Evolutionary conservation across 2,797 vertebrate species (phyloP).

Genomic region (Columba guinea): DNA sequence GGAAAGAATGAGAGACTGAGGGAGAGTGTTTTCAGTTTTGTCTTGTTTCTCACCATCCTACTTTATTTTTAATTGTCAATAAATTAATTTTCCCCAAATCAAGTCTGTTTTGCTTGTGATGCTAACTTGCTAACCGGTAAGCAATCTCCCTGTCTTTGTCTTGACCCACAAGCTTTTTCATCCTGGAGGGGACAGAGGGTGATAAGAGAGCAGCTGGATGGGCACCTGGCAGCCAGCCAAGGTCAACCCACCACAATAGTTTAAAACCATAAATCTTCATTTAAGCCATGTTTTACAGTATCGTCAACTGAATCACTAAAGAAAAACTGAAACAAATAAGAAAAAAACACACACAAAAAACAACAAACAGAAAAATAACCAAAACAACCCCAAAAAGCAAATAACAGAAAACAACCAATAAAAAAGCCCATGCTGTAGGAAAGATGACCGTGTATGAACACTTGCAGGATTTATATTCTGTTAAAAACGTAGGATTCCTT

Average conservation of each 20-base stretch:
- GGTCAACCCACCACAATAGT: neutral
- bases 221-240: neutral
- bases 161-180: neutral
- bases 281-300: neutral
- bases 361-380: neutral
- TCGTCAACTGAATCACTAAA: neutral
- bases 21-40: neutral
- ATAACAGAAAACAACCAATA: neutral
- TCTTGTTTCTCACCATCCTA: neutral
- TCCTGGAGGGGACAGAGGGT: neutral
- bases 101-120: neutral
- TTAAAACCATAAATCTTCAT: neutral
- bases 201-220: neutral
- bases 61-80: neutral
- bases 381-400: too few species aligned
- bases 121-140: neutral
- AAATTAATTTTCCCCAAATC: neutral
- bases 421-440: neutral
- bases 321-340: too few species aligned
- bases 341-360: too few species aligned
- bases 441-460: neutral
- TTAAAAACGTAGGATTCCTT: neutral
- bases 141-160: neutral
- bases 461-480: neutral
- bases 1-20: accelerated